A percentile compares a stretch with the other conserved stretches of the same genome.
Conservation (phyloP, 2,113 vertebrate species). For the Seriola aureovittata region DNA sequence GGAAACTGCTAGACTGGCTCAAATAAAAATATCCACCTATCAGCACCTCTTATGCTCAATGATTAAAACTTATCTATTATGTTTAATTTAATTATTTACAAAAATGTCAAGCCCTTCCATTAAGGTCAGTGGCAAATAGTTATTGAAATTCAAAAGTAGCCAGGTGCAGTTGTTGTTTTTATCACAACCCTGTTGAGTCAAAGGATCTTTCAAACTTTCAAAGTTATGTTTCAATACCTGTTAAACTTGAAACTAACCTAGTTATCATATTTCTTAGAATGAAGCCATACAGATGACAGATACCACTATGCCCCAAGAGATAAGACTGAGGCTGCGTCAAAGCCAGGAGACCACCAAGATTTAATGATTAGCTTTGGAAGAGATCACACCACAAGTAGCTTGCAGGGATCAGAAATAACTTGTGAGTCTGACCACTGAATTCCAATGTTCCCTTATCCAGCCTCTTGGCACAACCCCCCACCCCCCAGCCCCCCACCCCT, state of each 20-base stretch:
- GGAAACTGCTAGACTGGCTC: no score
- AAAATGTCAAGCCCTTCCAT: no score
- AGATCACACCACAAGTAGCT: conserved; percentile 77
- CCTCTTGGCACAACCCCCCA: conserved; percentile 60
- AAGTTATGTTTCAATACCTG: background rate
- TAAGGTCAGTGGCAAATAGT: no score
- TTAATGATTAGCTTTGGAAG: conserved; percentile 73
- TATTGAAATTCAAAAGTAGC: no score
- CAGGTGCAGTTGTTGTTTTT: background rate
- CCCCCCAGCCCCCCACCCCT: background rate
- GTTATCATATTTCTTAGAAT: conserved; percentile 29
- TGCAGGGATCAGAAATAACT: conserved; percentile 78
- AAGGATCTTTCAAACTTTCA: background rate
- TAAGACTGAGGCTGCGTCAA: conserved; percentile 53
- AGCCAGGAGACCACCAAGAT: conserved; percentile 73
- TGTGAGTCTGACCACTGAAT: conserved; percentile 79
- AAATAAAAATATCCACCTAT: background rate
- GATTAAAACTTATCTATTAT: background rate
- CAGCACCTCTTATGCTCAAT: background rate
- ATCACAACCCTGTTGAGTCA: background rate
- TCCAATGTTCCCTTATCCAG: conserved; percentile 76
- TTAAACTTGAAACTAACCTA: conserved; percentile 27
- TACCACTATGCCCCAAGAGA: conserved; percentile 37
- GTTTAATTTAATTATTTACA: background rate
- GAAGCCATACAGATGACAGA: conserved; percentile 26